Percentiles rank a stretch among this genome's conserved stretches.
phyloP scores from a whole-genome alignment of 2,113 vertebrate species.

The Hemicordylus capensis region DNA sequence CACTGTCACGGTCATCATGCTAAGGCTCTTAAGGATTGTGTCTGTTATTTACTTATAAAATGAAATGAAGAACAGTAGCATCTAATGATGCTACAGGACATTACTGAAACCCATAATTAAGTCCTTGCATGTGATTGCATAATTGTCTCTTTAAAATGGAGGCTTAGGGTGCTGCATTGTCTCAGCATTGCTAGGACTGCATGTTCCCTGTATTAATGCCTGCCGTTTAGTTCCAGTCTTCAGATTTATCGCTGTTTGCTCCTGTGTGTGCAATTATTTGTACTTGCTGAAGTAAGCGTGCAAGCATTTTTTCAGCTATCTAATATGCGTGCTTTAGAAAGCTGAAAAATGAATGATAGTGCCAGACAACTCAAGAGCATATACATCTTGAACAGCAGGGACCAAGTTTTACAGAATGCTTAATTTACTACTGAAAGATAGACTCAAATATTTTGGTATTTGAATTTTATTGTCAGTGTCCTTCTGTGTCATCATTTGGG shows the following conservation, averaged over 20 bases:
- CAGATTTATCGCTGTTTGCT: slow-evolving; percentile 25
- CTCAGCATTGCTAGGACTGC: slow-evolving; percentile 22
- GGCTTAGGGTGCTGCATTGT: background rate
- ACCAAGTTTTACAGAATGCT: background rate
- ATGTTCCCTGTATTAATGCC: slow-evolving; percentile 25
- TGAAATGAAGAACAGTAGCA: background rate
- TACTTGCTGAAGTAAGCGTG: slow-evolving; percentile 18
- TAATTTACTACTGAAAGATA: background rate
- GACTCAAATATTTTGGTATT: background rate
- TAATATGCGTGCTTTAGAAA: background rate
- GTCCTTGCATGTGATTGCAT: fast-evolving
- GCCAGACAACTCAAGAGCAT: background rate
- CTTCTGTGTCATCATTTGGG: background rate
- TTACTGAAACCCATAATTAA: fast-evolving
- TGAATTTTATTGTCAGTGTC: background rate
- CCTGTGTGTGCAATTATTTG: slow-evolving; percentile 19
- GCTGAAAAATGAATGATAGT: background rate
- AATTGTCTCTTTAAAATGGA: slow-evolving; percentile 24
- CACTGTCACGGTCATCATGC: background rate
- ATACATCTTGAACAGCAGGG: background rate
- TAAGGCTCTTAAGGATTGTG: background rate
- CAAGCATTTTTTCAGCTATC: slow-evolving; percentile 14
- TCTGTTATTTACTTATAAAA: fast-evolving
- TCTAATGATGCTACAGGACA: background rate
- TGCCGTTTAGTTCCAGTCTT: slow-evolving; percentile 7